Evolutionary conservation across 2,888 invertebrate genomes (phyloP), one percentile per base, ranked within the genome.

Genomic region (Melinaea marsaeus): DNA sequence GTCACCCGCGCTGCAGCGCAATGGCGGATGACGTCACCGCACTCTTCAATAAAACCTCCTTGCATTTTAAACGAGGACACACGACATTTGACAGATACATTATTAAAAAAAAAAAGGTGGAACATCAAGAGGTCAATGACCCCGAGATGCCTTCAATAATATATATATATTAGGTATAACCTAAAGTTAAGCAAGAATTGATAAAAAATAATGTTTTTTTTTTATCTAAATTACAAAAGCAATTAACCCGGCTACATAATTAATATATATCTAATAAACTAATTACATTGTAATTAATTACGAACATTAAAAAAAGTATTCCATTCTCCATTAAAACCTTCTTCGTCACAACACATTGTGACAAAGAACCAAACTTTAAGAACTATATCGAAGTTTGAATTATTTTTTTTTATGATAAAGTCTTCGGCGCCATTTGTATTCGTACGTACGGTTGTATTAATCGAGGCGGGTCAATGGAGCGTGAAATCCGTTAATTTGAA

Each of bases 401-500:
- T 57, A 62, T 48, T 34, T 46, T 55, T 47, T 46, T 54, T 54
- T 46, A 48, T 60, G 47, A 55, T 51, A 5, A 58, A 48, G 46
- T 56, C 45, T 58, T 59, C 56, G 60, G 66, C 42, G 60, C 64
- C 65, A 54, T 13, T 55, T 33, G 57, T 57, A 58, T 37, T 57
- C 57, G 62, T 62, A 9, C 9, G 9, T 42, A 42, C 9, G 58
- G 62, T 64, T 65, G 72, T 71, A 80, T 83, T 79, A 80, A 82
- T 80, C 77, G 77, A 74, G 70, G 75, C 58, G 61, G 70, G 69
- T 76, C 77, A 83, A 84, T 82, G 80, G 74, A 63, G 76, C 79
- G 72, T 79, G 75, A 81, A 82, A 84, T 84, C 76, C 74, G 73
- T 72, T 58, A 68, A 84, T 84, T 81, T 81, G 77, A 81, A 84